A percentile compares a stretch with the other conserved stretches of the same genome.
Evolutionary conservation across 2,113 vertebrate genomes (phyloP).

Genomic region (Pelvicachromis taeniatus): DNA sequence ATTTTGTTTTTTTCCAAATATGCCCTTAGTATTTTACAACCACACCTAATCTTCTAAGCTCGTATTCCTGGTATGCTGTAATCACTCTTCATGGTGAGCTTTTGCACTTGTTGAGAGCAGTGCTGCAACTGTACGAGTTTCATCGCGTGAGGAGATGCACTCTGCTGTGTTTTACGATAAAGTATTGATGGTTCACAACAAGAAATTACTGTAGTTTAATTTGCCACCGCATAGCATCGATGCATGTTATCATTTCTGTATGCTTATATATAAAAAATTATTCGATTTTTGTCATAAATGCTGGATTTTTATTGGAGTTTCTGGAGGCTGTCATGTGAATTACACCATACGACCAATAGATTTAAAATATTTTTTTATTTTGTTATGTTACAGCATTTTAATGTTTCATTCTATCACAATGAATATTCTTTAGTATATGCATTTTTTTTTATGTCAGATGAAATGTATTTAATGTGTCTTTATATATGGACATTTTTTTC

Average conservation of each 20-base stretch:
- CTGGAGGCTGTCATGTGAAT: slow-evolving; percentile 4
- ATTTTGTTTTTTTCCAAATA: background rate
- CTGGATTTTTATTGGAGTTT: slow-evolving; percentile 57
- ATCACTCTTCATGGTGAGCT: background rate
- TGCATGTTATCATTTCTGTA: slow-evolving; percentile 3
- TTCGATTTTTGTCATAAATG: slow-evolving; percentile 45
- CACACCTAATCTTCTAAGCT: slow-evolving; percentile 19
- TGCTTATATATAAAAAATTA: slow-evolving; percentile 8
- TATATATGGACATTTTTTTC: slow-evolving; percentile 55
- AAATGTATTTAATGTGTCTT: slow-evolving; percentile 66
- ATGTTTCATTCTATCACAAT: slow-evolving; percentile 34
- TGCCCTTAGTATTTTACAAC: slow-evolving; percentile 23
- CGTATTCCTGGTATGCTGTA: slow-evolving; percentile 24
- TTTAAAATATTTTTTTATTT: slow-evolving; percentile 38
- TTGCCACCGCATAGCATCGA: slow-evolving; percentile 4
- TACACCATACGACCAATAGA: slow-evolving; percentile 7
- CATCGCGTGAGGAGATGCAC: background rate
- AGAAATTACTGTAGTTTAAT: background rate
- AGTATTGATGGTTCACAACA: background rate
- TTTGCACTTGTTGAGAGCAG: background rate
- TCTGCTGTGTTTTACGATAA: slow-evolving; percentile 1
- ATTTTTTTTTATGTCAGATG: slow-evolving; percentile 57
- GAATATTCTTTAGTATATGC: slow-evolving; percentile 44
- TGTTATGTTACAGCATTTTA: slow-evolving; percentile 47
- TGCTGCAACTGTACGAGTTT: background rate